Evolutionary conservation across 2,113 vertebrate species (phyloP).

Genomic region (Myotis lucifugus): DNA sequence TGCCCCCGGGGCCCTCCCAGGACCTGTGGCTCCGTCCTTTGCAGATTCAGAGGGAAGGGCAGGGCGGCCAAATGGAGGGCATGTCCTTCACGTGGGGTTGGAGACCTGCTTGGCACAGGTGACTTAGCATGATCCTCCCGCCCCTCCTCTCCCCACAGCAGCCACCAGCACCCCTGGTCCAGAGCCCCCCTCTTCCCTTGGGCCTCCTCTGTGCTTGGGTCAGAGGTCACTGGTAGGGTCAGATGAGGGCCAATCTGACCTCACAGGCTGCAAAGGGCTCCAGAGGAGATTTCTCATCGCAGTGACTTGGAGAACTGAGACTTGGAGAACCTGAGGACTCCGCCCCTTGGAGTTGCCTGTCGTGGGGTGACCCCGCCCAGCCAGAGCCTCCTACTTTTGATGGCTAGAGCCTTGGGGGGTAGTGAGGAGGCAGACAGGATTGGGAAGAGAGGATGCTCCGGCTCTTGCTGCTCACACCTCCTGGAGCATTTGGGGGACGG

Average conservation of each 20-base stretch:
- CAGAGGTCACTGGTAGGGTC: not conserved
- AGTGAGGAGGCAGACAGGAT: not conserved
- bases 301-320: not conserved
- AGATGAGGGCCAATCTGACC: not conserved
- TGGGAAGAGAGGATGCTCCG: not conserved
- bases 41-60: not conserved
- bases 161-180: not conserved
- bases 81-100: fast-evolving
- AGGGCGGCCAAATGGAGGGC: not conserved
- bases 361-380: not conserved
- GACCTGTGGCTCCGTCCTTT: not conserved
- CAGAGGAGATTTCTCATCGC: not conserved
- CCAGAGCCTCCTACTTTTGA: not conserved
- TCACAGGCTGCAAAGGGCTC: not conserved
- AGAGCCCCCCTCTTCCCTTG: too few species aligned
- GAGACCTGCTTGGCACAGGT: not conserved
- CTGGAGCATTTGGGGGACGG: not conserved
- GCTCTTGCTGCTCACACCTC: not conserved
- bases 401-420: not conserved
- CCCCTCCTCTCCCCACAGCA: not conserved
- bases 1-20: not conserved
- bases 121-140: not conserved
- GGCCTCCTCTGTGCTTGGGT: not conserved
- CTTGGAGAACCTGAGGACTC: not conserved
- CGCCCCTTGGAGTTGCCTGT: not conserved